phyloP scores from a whole-genome alignment of 2,113 vertebrate genomes.

The Tachuris rubrigastra region DNA sequence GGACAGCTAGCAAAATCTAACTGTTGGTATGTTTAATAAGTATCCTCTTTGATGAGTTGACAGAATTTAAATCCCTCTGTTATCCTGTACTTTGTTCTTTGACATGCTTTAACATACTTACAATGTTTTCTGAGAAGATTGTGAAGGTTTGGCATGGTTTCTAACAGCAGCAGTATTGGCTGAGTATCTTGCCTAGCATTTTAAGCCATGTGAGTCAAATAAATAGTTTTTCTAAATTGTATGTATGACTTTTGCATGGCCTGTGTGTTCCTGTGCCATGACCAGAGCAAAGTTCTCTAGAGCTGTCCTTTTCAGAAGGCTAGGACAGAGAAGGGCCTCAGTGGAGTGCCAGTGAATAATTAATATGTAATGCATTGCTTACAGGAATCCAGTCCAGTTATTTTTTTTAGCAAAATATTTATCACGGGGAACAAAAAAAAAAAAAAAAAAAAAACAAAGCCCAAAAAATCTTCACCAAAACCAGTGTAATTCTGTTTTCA shows the following conservation, averaged over 20 bases:
- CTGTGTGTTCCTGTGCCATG: background rate
- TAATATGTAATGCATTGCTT: background rate
- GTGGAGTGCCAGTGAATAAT: background rate
- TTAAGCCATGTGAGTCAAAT: background rate
- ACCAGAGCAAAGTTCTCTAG: constrained; percentile 17
- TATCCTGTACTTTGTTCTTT: background rate
- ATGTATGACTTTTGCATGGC: background rate
- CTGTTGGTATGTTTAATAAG: background rate
- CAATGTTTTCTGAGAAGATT: background rate
- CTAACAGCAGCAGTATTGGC: background rate
- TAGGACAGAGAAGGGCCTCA: background rate
- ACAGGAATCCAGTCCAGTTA: background rate
- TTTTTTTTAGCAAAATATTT: background rate
- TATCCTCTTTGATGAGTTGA: background rate
- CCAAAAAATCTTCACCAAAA: background rate
- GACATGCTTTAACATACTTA: background rate
- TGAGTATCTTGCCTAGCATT: background rate
- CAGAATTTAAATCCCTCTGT: background rate
- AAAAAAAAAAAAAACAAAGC: no score
- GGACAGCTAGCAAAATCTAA: background rate
- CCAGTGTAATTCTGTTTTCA: background rate
- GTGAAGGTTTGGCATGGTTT: background rate
- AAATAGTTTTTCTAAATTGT: background rate
- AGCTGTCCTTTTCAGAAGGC: background rate
- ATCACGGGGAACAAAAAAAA: background rate